These are phyloP conservation scores for Serranus cabrilla DNA, from an alignment of 2,797 vertebrate species.

Conservation along the genomic window DNA sequence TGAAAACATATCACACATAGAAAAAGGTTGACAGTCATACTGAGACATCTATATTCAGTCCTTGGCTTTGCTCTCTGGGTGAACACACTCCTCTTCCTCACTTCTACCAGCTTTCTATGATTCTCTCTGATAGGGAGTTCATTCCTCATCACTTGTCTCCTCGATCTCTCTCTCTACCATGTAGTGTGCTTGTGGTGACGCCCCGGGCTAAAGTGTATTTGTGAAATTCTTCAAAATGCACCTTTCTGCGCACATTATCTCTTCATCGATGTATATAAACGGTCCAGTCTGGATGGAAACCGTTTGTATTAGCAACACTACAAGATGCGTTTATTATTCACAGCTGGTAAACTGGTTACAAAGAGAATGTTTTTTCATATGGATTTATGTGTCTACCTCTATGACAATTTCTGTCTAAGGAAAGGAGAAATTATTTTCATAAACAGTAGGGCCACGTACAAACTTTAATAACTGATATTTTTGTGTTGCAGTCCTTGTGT, in stretches of 20 bases:
- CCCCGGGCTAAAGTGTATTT: slow-evolving; percentile 48
- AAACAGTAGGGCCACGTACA: background rate
- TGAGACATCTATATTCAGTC: background rate
- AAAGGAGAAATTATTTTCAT: background rate
- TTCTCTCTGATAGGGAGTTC: slow-evolving; percentile 25
- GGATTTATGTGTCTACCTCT: background rate
- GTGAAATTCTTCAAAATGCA: slow-evolving; percentile 32
- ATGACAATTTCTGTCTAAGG: background rate
- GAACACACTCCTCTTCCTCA: background rate
- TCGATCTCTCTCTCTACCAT: slow-evolving; percentile 23
- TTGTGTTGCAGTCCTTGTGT: background rate
- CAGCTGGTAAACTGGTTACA: background rate
- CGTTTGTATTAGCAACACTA: background rate
- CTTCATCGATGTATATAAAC: background rate
- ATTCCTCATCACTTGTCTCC: slow-evolving; percentile 30
- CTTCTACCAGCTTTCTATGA: background rate
- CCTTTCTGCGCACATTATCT: slow-evolving; percentile 19
- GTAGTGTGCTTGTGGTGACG: slow-evolving; percentile 33
- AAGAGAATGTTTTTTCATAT: background rate
- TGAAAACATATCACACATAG: background rate
- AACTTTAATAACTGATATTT: slow-evolving; percentile 6
- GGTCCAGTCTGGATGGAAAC: background rate
- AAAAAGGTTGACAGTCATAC: background rate
- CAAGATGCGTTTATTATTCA: background rate
- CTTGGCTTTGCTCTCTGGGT: background rate